Evolutionary conservation across 2,113 vertebrate species (phyloP).

Genomic region (Aptenodytes patagonicus): DNA sequence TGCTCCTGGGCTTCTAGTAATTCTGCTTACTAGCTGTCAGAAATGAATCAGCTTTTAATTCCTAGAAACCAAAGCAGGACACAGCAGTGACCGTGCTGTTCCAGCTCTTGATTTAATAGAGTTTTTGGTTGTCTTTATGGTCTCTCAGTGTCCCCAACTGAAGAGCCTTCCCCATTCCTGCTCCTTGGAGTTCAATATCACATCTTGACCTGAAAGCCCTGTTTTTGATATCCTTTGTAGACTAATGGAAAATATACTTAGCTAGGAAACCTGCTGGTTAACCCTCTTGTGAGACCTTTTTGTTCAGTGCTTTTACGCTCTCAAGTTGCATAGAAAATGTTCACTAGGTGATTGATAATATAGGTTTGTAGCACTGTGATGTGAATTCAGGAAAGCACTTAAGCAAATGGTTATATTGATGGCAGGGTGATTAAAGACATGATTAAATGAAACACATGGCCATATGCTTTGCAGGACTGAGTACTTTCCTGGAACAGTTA

Average conservation of each 20-base stretch:
- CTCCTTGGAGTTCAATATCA: neutral
- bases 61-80: neutral
- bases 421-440: neutral
- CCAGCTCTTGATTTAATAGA: neutral
- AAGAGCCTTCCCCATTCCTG: neutral
- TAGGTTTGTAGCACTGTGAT: neutral
- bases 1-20: neutral
- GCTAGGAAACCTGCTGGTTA: neutral
- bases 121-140: neutral
- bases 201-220: neutral
- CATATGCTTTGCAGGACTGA: neutral
- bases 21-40: neutral
- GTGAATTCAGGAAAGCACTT: neutral
- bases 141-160: neutral
- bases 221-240: neutral
- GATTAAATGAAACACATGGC: neutral
- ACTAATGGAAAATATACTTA: neutral
- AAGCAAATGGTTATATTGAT: constrained; percentile 7
- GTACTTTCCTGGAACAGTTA: neutral
- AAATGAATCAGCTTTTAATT: neutral
- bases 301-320: neutral
- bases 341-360: neutral
- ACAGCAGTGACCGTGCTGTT: neutral
- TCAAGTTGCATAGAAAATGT: neutral
- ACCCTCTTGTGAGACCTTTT: neutral